Base-by-base conservation (phyloP, 2,888 invertebrate genomes). In the Masnerella sp. region DNA sequence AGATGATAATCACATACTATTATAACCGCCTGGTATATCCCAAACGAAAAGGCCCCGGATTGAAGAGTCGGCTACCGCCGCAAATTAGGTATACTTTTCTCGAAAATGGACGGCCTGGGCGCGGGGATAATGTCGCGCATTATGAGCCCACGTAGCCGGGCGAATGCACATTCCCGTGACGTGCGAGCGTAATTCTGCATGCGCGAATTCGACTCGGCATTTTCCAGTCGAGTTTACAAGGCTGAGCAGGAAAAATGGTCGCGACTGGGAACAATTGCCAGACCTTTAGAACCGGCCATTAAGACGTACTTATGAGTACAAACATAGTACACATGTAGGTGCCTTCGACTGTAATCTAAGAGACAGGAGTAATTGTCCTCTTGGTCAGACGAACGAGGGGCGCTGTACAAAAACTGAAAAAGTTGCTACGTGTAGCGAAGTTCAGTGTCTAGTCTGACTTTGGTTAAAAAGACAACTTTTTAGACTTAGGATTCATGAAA, bases 131-230 rank as follows among this genome's bases (percentile, higher is more conserved):
- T 36, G 47, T 47, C 12, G 59, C 18, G 38, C 47, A 59, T 59
- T 59, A 28, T 32, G 59, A 25, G 18, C 11, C 22, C 30, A 11
- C 43, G 40, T 25, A 15, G 7, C 4, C 9, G 8, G 18, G 43
- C 25, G 30, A 58, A 43, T 58, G 32, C 36, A 34, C 58, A 47
- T 59, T 59, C 59, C 38, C 47, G 59, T 59, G 47, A 59, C 47
- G 59, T 36, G 20, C 32, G 47, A 28, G 47, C 59, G 47, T 59
- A 59, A 47, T 59, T 59, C 47, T 47, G 59, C 47, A 36, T 40
- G 30, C 43, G 56, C 56, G 36, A 47, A 36, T 59, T 59, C 47
- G 45, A 36, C 20, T 14, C 22, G n/a, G 22, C 14, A n/a, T 32
- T 58, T 34, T 43, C 28, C 8, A n/a, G n/a, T 7, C 22, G 14